A percentile compares a stretch with the other conserved stretches of the same genome.
Conservation (phyloP, 2,797 vertebrate species). For the Acanthurus tractus region DNA sequence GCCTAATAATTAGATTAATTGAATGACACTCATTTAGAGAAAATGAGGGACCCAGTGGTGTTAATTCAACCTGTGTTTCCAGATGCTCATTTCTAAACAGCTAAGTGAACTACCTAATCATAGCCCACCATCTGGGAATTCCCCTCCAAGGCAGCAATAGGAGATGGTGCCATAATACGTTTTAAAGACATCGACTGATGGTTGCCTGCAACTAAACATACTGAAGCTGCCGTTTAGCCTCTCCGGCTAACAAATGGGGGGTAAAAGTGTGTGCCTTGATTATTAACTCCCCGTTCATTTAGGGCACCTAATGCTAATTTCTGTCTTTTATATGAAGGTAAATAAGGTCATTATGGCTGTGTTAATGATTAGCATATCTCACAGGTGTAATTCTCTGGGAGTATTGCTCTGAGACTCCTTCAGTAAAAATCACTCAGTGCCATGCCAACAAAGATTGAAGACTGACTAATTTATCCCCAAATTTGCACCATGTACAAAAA, state of each 20-base stretch:
- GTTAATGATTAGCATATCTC: constrained; percentile 87
- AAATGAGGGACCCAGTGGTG: constrained; percentile 83
- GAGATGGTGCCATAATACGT: constrained; percentile 71
- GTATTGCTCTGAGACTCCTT: constrained; percentile 75
- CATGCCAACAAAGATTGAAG: constrained; percentile 85
- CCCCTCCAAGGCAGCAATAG: constrained; percentile 79
- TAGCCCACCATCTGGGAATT: constrained; percentile 84
- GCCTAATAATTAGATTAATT: constrained; percentile 88
- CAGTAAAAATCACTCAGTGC: constrained; percentile 84
- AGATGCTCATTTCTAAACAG: constrained; percentile 86
- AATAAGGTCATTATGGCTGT: constrained; percentile 88
- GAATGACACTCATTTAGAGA: constrained; percentile 86
- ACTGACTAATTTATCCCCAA: constrained; percentile 87
- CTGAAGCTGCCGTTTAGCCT: constrained; percentile 63
- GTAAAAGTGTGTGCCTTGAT: constrained; percentile 77
- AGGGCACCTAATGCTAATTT: constrained; percentile 86
- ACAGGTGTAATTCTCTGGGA: constrained; percentile 87
- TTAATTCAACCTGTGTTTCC: constrained; percentile 87
- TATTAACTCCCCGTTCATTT: constrained; percentile 87
- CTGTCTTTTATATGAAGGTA: constrained; percentile 87
- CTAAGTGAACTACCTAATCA: constrained; percentile 84
- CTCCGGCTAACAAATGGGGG: constrained; percentile 68
- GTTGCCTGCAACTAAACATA: constrained; percentile 70
- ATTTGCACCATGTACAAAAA: constrained; percentile 89
- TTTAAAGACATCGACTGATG: constrained; percentile 78